Evolutionary conservation across 2,888 invertebrate genomes (phyloP), one percentile per base, ranked within the genome.

Genomic region (Xanthostigma xanthostigma): DNA sequence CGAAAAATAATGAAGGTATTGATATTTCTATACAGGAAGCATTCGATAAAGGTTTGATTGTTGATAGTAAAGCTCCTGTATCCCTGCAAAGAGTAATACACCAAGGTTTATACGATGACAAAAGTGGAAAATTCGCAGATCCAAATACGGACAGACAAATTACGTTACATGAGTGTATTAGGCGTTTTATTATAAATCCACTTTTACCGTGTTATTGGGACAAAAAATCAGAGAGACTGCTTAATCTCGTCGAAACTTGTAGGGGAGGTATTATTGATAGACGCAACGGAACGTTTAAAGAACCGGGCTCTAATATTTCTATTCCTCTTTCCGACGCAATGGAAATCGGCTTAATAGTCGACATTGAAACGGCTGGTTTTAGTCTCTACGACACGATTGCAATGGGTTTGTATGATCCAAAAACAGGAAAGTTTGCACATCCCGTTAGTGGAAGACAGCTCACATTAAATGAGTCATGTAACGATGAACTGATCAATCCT

Each of bases 21-120:
- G 79, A 82, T 57, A 76, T 89, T 37, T 76, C 80, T 36, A 68
- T 90, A 14, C 76, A 76, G 46, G 81, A 87, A 64, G 89, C 89
- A 0, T 83, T 89, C 58, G 81, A 84, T 63, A 73, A 79, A 51
- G 89, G 88, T 14, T 74, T 90, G 49, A 72, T 92, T 43, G 75
- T 86, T 51, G 91, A 91, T 60, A 82, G 80, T 54, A 83, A 84
- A 64, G 84, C 84, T 9, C 81, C 89, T 0, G 78, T 90, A 17
- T 88, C 88, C 11, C 65, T 91, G 36, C 91, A 91, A 62, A 73
- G 88, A 59, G 87, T 88, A 1, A 76, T 92, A 46, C 89, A 89
- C 62, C 84, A 89, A 68, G 90, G 91, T 2, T 69, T 90, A 0
- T 90, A 90, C 60, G 86, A 90, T 56, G 84, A 86, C 50, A 73